These are phyloP conservation scores for Tyrannus savana DNA, from an alignment of 2,113 vertebrate species.

Conservation along the genomic window DNA sequence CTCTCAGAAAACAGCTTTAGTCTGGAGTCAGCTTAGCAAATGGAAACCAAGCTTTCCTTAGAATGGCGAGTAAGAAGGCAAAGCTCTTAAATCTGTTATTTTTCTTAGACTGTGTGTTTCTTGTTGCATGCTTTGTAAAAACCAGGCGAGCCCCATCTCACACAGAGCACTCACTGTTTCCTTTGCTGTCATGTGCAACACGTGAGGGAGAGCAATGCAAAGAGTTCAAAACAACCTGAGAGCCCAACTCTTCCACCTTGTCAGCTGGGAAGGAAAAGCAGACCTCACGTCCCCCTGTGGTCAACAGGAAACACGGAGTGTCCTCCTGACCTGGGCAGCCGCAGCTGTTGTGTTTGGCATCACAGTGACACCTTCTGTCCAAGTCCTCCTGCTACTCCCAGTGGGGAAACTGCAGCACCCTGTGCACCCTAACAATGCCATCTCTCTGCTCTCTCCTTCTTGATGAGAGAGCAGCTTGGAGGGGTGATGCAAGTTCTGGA, in stretches of 20 bases:
- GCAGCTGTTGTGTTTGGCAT: background rate
- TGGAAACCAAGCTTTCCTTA: background rate
- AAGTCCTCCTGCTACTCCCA: background rate
- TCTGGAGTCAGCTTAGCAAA: background rate
- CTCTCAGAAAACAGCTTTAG: background rate
- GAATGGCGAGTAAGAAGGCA: background rate
- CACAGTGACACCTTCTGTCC: background rate
- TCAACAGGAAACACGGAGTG: background rate
- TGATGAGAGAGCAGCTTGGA: background rate
- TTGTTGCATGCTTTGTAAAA: background rate
- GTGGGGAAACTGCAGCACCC: background rate
- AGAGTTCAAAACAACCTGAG: background rate
- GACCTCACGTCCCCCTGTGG: accelerated
- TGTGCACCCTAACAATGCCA: accelerated
- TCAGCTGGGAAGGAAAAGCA: background rate
- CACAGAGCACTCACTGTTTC: background rate
- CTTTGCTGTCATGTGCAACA: background rate
- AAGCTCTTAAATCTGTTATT: background rate
- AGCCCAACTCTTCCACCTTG: background rate
- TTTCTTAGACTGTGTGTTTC: background rate
- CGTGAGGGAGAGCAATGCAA: background rate
- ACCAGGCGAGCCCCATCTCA: background rate
- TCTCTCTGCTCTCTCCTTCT: background rate
- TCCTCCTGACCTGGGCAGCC: background rate
- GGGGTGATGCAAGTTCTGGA: background rate